Evolutionary conservation across 2,113 vertebrate genomes (phyloP), one percentile per base, ranked within the genome.

Genomic region (Esox niger): DNA sequence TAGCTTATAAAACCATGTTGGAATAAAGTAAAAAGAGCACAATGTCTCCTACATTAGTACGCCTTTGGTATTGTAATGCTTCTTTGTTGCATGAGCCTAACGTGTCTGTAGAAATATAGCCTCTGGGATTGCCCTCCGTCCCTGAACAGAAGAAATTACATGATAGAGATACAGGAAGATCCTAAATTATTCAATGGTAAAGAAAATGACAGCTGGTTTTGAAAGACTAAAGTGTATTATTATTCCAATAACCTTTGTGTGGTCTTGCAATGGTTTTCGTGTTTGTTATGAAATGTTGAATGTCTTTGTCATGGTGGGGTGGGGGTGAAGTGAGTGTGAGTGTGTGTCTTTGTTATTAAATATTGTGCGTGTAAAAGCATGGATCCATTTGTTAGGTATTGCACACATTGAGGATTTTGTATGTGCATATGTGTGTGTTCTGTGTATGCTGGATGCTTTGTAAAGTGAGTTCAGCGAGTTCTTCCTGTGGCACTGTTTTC

Each of bases 371-470:
- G 30, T 15, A 25, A 1, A 13, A 4, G 26, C 15, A 2, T n/a
- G n/a, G n/a, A n/a, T n/a, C n/a, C 6, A 21, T 54, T 54, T 10
- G 23, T 25, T 7, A n/a, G 15, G 11, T n/a, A n/a, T n/a, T n/a
- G 21, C 21, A 52, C 1, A 52, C 17, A 20, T 9, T 54, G 17
- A 54, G 20, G 60, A 43, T 26, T n/a, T 20, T 64, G 56, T 58
- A 56, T 68, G 27, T 61, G 15, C 55, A 46, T 52, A 17, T 27
- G 35, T 63, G 61, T 63, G 21, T 63, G 32, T 63, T 25, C 25
- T 8, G 21, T 55, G 52, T 21, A 21, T 21, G 21, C 11, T 9
- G 10, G 21, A n/a, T 9, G 13, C 20, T 55, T 25, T 55, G 52
- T 25, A 26, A 13, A 7, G 9, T 23, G 21, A n/a, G n/a, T 21